These are phyloP conservation scores for Alca torda DNA, from an alignment of 2,797 vertebrate species.

Conservation along the genomic window DNA sequence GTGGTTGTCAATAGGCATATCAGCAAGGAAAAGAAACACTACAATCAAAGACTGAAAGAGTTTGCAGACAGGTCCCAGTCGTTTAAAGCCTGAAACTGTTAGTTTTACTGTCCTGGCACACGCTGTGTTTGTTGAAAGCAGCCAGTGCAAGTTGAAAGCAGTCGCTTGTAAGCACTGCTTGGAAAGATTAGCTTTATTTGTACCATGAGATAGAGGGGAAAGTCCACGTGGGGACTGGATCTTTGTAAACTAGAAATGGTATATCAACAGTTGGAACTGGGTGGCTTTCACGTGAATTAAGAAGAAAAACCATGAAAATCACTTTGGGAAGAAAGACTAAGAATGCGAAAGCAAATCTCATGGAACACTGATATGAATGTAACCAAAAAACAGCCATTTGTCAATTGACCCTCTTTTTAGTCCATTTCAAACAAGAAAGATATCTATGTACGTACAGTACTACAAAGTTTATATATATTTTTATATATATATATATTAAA, in stretches of 20 bases:
- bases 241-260: not conserved
- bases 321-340: not conserved
- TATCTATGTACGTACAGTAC: not conserved
- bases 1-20: not conserved
- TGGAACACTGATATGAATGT: not conserved
- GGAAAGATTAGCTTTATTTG: not conserved
- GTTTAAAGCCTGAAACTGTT: not conserved
- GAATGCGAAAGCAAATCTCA: not conserved
- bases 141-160: not conserved
- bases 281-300: not conserved
- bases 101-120: not conserved
- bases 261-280: not conserved
- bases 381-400: not conserved
- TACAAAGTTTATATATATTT: not conserved
- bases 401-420: not conserved
- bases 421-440: conserved; percentile 15
- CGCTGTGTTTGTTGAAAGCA: not conserved
- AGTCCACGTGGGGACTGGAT: not conserved
- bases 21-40: not conserved
- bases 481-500: not conserved
- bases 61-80: not conserved
- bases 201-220: not conserved
- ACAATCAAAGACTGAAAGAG: not conserved
- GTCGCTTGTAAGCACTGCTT: not conserved
- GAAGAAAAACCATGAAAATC: not conserved